phyloP scores from a whole-genome alignment of 92 coral and sea anemone species.

The Pocillopora meandrina region DNA sequence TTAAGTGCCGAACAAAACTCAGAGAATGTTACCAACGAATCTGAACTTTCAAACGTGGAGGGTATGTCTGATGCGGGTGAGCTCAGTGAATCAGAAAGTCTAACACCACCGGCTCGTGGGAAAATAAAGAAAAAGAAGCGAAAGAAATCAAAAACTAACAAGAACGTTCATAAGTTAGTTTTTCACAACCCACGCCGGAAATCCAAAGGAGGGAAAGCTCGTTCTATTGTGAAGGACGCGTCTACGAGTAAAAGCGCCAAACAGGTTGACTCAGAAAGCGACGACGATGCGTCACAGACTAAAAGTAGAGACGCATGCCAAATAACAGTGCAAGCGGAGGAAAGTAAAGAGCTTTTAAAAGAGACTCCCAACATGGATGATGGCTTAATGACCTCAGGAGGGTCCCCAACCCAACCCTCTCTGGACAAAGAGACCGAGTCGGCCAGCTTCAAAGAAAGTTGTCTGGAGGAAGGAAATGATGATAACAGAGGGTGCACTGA shows the following conservation, averaged over 20 bases:
- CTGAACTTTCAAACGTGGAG: slow-evolving; percentile 81
- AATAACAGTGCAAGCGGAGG: not conserved
- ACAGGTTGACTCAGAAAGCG: slow-evolving; percentile 48
- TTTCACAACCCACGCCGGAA: slow-evolving; percentile 51
- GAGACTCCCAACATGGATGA: not conserved
- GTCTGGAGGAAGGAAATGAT: not conserved
- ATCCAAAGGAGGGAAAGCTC: slow-evolving; percentile 66
- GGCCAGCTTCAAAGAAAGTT: not conserved
- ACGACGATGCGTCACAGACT: slow-evolving; percentile 3
- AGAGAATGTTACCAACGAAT: slow-evolving; percentile 52
- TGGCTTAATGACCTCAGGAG: slow-evolving; percentile 3
- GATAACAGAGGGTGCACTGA: not conserved
- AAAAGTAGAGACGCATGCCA: slow-evolving; percentile 6
- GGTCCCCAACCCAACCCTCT: slow-evolving; percentile 7
- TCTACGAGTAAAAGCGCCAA: slow-evolving; percentile 53
- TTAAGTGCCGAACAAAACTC: slow-evolving; percentile 20
- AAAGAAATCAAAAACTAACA: slow-evolving; percentile 60
- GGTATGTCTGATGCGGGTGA: slow-evolving; percentile 93
- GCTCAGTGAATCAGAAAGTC: slow-evolving; percentile 73
- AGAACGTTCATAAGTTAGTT: slow-evolving; percentile 45
- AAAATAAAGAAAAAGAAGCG: slow-evolving; percentile 78
- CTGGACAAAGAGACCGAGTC: slow-evolving; percentile 14
- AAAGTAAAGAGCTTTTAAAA: slow-evolving; percentile 3
- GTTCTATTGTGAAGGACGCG: slow-evolving; percentile 68
- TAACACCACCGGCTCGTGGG: slow-evolving; percentile 48